A percentile compares a stretch with the other conserved stretches of the same genome.
Conservation (phyloP, 2,113 vertebrate species). For the Mastomys coucha region DNA sequence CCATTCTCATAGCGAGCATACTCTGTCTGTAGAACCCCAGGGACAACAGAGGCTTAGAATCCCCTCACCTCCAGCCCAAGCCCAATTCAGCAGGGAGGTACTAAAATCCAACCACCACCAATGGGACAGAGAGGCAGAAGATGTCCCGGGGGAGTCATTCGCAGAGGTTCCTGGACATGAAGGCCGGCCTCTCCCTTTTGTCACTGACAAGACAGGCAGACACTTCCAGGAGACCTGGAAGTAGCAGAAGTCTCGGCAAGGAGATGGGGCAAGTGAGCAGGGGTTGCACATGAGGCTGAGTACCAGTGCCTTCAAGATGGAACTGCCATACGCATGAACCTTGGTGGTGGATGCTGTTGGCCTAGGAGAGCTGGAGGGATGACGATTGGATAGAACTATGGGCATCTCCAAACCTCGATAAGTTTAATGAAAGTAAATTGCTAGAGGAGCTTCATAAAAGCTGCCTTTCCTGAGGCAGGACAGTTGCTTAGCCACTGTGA, state of each 20-base stretch:
- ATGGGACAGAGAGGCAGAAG: not conserved
- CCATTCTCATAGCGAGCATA: slow-evolving; percentile 95
- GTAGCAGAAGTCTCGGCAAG: not conserved
- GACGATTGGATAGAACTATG: too few relatives aligned
- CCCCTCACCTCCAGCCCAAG: not conserved
- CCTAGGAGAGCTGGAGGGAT: not conserved
- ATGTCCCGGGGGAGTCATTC: not conserved
- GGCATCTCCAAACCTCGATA: not conserved
- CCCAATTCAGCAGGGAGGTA: not conserved
- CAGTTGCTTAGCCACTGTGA: too few relatives aligned
- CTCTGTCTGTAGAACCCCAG: slow-evolving; percentile 90
- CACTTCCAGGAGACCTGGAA: not conserved
- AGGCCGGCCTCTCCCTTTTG: not conserved
- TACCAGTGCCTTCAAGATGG: not conserved
- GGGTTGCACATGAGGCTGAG: rapidly evolving
- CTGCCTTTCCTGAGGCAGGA: not conserved
- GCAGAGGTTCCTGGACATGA: not conserved
- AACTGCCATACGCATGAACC: not conserved
- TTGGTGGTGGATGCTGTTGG: not conserved
- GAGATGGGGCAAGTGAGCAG: not conserved
- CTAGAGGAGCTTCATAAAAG: not conserved
- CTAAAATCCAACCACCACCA: not conserved
- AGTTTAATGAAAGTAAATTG: not conserved
- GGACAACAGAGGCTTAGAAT: not conserved
- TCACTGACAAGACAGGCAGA: not conserved